These are phyloP conservation scores for Phalanger gymnotis DNA, from an alignment of 2,797 vertebrate genomes.

Conservation along the genomic window DNA sequence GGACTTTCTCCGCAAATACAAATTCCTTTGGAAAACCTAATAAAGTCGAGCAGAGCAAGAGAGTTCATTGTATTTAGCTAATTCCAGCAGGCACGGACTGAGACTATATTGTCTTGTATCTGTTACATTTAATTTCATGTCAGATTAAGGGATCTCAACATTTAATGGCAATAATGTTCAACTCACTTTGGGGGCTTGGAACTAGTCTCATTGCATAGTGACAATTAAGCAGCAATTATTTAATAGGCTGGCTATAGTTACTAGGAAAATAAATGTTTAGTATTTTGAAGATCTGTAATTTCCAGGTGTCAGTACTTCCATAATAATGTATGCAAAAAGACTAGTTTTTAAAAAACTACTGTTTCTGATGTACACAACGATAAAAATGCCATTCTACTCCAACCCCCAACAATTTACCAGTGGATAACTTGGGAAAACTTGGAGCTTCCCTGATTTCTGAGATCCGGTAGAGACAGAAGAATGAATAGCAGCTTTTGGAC, in stretches of 20 bases:
- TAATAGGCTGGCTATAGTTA: not conserved
- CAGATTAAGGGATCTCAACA: not conserved
- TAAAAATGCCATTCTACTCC: not conserved
- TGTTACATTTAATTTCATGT: not conserved
- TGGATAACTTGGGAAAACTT: constrained; percentile 65
- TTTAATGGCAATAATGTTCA: not conserved
- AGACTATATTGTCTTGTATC: not conserved
- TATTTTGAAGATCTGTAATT: not conserved
- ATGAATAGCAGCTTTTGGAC: not conserved
- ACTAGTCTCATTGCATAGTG: not conserved
- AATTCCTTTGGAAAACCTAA: constrained; percentile 4
- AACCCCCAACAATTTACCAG: not conserved
- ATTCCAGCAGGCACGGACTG: not conserved
- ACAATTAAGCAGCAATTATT: not conserved
- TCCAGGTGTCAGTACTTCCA: not conserved
- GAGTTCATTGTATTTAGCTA: not conserved
- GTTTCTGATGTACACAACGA: not conserved
- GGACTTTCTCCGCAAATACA: not conserved
- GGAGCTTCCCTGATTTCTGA: constrained; percentile 62
- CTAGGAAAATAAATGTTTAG: not conserved
- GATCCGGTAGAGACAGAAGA: constrained; percentile 16
- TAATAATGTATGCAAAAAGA: not conserved
- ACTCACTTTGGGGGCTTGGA: not conserved
- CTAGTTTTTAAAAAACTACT: not conserved
- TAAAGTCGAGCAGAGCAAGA: not conserved